A percentile compares a stretch with the other conserved stretches of the same genome.
Conservation (phyloP, 2,888 invertebrate species). For the Spatulosminthurus flaviceps region DNA sequence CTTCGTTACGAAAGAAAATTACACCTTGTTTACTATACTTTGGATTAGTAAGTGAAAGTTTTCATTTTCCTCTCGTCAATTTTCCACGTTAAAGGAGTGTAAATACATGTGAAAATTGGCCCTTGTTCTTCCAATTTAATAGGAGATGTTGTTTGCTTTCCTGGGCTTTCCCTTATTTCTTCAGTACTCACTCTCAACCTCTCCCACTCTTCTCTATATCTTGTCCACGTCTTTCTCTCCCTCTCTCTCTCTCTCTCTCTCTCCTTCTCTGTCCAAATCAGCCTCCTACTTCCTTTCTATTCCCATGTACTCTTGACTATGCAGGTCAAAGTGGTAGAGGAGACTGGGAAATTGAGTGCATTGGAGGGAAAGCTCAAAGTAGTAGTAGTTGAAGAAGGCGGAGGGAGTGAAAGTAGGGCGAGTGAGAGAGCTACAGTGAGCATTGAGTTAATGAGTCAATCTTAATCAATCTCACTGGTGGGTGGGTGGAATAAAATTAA, state of each 20-base stretch:
- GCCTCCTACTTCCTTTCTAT: background rate
- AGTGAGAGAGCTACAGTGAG: constrained; percentile 27
- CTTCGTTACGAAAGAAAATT: constrained; percentile 2
- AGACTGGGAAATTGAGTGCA: no score
- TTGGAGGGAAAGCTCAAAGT: background rate
- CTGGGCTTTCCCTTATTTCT: background rate
- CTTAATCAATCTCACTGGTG: no score
- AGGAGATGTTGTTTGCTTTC: background rate
- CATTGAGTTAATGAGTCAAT: constrained; percentile 32
- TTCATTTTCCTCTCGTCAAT: background rate
- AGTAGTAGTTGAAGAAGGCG: background rate
- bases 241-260: constrained; percentile 14
- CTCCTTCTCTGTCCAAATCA: constrained; percentile 5
- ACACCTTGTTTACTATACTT: constrained; percentile 9
- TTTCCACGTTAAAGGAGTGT: background rate
- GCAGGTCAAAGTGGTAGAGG: no score
- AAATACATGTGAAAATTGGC: constrained; percentile 14
- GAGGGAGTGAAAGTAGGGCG: constrained; percentile 10
- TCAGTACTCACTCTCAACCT: background rate
- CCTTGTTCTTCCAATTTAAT: background rate
- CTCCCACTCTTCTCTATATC: constrained; percentile 19
- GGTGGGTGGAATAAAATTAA: constrained; percentile 22
- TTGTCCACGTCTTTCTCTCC: background rate
- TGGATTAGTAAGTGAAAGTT: constrained; percentile 8
- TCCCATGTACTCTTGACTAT: no score